Conservation (phyloP, 2,113 vertebrate genomes). For the Cepphus grylle region DNA sequence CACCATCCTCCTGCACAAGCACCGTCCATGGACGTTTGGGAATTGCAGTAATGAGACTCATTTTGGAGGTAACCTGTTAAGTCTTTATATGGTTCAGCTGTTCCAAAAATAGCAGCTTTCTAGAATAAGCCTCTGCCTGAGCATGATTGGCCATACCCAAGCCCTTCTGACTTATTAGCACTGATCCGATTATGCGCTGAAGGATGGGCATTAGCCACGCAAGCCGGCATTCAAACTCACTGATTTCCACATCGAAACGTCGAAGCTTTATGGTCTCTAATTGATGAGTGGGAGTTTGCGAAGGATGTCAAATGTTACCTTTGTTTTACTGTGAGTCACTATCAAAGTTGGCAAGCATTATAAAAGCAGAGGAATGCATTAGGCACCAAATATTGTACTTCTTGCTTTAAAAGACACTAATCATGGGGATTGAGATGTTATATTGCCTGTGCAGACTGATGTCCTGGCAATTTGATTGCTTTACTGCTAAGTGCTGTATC, state of each 20-base stretch:
- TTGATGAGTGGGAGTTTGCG: background rate
- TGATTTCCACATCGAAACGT: background rate
- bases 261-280: background rate
- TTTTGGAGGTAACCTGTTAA: background rate
- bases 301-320: conserved; percentile 10
- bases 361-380: conserved; percentile 13
- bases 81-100: background rate
- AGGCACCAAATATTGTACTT: conserved; percentile 6
- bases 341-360: conserved; percentile 7
- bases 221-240: background rate
- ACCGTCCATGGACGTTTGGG: background rate
- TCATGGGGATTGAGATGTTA: background rate
- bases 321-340: conserved; percentile 50
- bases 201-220: background rate
- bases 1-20: background rate
- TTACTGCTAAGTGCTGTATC: background rate
- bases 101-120: conserved; percentile 35
- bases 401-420: background rate
- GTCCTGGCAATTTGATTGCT: background rate
- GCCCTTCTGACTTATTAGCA: background rate
- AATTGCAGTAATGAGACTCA: background rate
- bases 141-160: background rate
- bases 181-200: background rate
- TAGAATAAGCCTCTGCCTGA: background rate
- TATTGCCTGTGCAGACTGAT: background rate